Evolutionary conservation across 1,140 invertebrate genomes (phyloP).

Genomic region (Tenebrio molitor): DNA sequence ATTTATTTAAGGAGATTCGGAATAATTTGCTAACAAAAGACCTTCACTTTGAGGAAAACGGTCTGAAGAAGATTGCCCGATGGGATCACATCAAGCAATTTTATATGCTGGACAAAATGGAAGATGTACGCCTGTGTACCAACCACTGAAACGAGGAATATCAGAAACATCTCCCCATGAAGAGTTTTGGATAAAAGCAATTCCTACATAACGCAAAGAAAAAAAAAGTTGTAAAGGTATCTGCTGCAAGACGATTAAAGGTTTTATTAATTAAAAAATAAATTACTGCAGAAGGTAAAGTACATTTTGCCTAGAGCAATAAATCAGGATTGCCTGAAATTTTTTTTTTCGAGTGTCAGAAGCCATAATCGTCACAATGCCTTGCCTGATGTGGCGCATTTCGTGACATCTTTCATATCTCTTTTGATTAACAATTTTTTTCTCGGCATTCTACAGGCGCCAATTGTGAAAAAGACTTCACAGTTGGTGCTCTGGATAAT

Average conservation of each 20-base stretch:
- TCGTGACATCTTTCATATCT: slow-evolving; percentile 45
- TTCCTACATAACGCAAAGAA: slow-evolving; percentile 7
- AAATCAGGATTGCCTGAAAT: slow-evolving; percentile 56
- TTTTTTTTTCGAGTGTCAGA: slow-evolving; percentile 57
- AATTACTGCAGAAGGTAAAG: background rate
- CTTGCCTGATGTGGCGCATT: slow-evolving; percentile 15
- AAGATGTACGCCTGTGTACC: background rate
- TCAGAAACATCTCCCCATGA: slow-evolving; percentile 20
- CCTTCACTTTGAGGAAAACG: background rate
- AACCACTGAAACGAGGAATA: slow-evolving; percentile 47
- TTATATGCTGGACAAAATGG: background rate
- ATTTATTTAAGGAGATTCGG: slow-evolving; percentile 57
- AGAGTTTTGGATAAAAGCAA: slow-evolving; percentile 40
- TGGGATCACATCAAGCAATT: slow-evolving; percentile 9
- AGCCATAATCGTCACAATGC: slow-evolving; percentile 33
- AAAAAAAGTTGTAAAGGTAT: slow-evolving; percentile 41
- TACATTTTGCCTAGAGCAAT: too few relatives aligned
- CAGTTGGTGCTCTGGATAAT: too few relatives aligned
- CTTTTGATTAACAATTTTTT: slow-evolving; percentile 48
- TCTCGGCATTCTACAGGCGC: too few relatives aligned
- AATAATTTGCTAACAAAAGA: slow-evolving; percentile 50
- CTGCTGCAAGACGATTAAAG: too few relatives aligned
- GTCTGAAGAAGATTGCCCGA: background rate
- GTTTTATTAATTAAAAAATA: background rate
- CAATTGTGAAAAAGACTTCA: too few relatives aligned